Percentiles rank a stretch among this genome's conserved stretches.
Conservation (phyloP, 2,797 vertebrate genomes). For the Poeciliopsis paucimaculata region DNA sequence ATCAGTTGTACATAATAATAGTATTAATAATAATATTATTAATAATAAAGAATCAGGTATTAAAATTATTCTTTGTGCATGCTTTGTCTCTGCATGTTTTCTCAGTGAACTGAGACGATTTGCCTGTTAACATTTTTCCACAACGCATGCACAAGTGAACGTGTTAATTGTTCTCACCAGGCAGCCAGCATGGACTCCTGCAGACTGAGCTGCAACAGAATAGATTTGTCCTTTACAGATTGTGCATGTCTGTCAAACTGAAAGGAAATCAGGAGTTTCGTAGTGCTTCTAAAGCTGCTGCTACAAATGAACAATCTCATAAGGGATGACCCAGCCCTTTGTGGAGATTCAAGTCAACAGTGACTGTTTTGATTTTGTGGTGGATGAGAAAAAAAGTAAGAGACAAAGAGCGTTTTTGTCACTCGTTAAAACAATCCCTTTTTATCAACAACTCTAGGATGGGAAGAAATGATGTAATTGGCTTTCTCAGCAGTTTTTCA, state of each 20-base stretch:
- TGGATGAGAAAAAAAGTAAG: not conserved
- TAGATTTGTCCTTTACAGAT: conserved; percentile 47
- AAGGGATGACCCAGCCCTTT: not conserved
- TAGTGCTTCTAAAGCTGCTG: not conserved
- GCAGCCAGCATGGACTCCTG: conserved; percentile 50
- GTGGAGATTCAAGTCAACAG: not conserved
- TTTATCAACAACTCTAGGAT: not conserved
- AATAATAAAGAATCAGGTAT: conserved; percentile 24
- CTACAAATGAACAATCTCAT: not conserved
- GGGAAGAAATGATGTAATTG: not conserved
- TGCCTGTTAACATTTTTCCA: conserved; percentile 55
- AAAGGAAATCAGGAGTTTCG: not conserved
- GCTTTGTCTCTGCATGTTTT: conserved; percentile 46
- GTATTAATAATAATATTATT: not conserved
- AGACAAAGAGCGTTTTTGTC: not conserved
- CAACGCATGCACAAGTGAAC: conserved; percentile 59
- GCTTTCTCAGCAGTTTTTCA: conserved; percentile 5
- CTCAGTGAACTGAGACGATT: conserved; percentile 56
- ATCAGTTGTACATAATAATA: not conserved
- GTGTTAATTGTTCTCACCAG: conserved; percentile 64
- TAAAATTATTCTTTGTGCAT: conserved; percentile 51
- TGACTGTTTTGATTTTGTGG: not conserved
- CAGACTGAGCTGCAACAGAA: conserved; percentile 57
- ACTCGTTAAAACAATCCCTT: not conserved
- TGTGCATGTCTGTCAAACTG: conserved; percentile 33